Conservation (phyloP, 37 sponge, comb jelly and placozoan genomes). For the Dysidea cf. avara region DNA sequence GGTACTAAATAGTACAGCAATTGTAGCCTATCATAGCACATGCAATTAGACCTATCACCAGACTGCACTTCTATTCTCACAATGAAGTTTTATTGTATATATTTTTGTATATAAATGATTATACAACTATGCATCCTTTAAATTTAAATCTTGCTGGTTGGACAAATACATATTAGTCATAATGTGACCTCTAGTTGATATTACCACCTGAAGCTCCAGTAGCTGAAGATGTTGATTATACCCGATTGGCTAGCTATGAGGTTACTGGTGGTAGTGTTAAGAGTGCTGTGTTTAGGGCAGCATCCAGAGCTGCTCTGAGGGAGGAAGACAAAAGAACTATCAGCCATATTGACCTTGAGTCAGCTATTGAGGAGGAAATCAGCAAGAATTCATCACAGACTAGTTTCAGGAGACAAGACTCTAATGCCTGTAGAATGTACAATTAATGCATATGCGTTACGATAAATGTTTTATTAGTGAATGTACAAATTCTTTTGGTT, state of each 20-base stretch:
- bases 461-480: not conserved
- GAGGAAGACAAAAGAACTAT: constrained; percentile 70
- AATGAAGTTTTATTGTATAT: no score
- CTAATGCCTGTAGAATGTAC: constrained; percentile 56
- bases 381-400: no score
- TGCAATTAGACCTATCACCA: no score
- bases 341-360: constrained; percentile 75
- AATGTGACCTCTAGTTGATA: no score
- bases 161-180: no score
- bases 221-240: constrained; percentile 64
- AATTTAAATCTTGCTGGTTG: not conserved
- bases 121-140: not conserved
- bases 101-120: not conserved
- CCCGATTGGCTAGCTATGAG: constrained; percentile 47
- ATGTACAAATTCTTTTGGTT: not conserved
- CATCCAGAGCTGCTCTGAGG: no score
- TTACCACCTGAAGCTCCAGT: constrained; percentile 75
- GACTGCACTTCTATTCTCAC: no score
- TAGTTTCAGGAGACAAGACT: no score
- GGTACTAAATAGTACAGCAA: no score
- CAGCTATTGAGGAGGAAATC: no score
- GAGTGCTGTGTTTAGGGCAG: no score
- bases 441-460: not conserved
- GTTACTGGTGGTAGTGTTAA: constrained; percentile 89
- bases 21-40: no score